A percentile compares a stretch with the other conserved stretches of the same genome.
These are phyloP conservation scores for Cecropterus lyciades DNA, from an alignment of 1,140 invertebrate genomes.

Conservation along the genomic window DNA sequence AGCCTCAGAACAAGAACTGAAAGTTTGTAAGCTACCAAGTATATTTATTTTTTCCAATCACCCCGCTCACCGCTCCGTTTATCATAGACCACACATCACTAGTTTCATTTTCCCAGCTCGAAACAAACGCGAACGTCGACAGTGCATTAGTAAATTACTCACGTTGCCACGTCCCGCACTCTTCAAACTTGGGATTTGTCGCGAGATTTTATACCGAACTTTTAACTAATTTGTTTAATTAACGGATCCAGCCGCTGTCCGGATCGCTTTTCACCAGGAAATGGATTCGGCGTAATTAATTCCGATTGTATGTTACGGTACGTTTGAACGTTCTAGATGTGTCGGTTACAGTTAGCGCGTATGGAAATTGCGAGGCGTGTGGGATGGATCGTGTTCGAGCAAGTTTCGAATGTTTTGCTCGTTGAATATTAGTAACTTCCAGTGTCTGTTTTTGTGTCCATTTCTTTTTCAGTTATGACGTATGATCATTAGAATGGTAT, in stretches of 20 bases:
- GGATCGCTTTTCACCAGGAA: slow-evolving; percentile 22
- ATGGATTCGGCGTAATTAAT: slow-evolving; percentile 31
- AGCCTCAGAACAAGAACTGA: too few species aligned
- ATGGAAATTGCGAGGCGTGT: background rate
- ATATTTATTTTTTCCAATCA: too few species aligned
- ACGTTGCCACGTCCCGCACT: slow-evolving; percentile 67
- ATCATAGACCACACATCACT: slow-evolving; percentile 7
- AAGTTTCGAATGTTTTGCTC: background rate
- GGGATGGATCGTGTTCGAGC: background rate
- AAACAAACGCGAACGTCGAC: slow-evolving; percentile 48
- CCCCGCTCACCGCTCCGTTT: slow-evolving; percentile 23
- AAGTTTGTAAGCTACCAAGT: too few species aligned
- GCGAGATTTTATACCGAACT: slow-evolving; percentile 64
- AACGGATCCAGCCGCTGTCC: slow-evolving; percentile 39
- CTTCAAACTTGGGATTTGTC: slow-evolving; percentile 72
- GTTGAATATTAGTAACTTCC: background rate
- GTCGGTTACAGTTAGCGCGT: slow-evolving; percentile 7
- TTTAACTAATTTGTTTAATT: slow-evolving; percentile 75
- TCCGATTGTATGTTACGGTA: slow-evolving; percentile 13
- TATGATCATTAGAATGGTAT: too few species aligned
- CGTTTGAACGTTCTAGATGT: slow-evolving; percentile 16
- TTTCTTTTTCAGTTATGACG: too few species aligned
- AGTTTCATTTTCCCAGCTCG: slow-evolving; percentile 51
- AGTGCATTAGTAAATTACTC: slow-evolving; percentile 78
- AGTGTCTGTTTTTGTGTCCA: too few species aligned